Evolutionary conservation across 2,797 vertebrate genomes (phyloP), one percentile per base, ranked within the genome.

Genomic region (Sylvilagus floridanus): DNA sequence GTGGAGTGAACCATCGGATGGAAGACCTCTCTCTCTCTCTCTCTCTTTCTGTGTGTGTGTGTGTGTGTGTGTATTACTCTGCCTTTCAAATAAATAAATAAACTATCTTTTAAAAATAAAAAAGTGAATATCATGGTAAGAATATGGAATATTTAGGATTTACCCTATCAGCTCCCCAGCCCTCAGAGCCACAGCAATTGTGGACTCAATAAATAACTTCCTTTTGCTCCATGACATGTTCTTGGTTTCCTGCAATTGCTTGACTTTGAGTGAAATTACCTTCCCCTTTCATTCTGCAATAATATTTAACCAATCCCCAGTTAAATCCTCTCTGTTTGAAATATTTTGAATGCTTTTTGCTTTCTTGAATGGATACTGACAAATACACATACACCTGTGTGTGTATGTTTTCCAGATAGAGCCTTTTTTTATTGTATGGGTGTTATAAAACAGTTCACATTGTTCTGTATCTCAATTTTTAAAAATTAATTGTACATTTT

Each of bases 251-350:
- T 89, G 54, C 88, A 62, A 21, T 75, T 88, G 54, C 26, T 71
- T 21, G 24, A 42, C 16, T 82, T 83, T 32, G 47, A 69, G 37
- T 71, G 82, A 92, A 54, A 16, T 57, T 42, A 69, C 21, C 24
- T 76, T 91, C 13, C 28, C 11, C 13, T 75, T 92, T 84, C 57
- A 42, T 19, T 85, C 14, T 84, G 50, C 16, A 90, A 54, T 63
- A 77, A 24, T 62, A 71, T 96, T 81, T 75, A 91, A 37, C 52
- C 24, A 73, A 37, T 19, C 19, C 5, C 12, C 0, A 68, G 26
- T 71, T 83, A 63, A 79, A 86, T 84, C 7, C 26, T 35, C 54
- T 84, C 30, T 71, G n/a, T 83, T 84, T 92, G 69, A 95, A 93
- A 91, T 78, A 42, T 21, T 79, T 92, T n/a, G 5, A 91, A 83